Percentiles rank a stretch among this genome's conserved stretches.
Conservation (phyloP, 2,888 invertebrate species). For the Agrochola circellaris region DNA sequence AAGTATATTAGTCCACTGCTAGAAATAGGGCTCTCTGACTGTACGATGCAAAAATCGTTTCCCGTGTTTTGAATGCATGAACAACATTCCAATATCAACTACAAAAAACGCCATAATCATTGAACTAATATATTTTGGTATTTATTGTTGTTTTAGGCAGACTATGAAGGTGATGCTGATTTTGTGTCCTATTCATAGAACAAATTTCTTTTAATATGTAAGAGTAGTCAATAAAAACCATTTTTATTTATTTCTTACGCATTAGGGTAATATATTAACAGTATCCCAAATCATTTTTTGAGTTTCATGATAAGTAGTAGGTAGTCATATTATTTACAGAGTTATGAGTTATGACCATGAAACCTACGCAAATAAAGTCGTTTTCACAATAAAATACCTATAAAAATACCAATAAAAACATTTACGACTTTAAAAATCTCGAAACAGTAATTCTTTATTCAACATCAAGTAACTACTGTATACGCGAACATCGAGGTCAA, state of each 20-base stretch:
- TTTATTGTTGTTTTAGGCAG: background rate
- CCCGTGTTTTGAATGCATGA: background rate
- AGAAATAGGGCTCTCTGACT: background rate
- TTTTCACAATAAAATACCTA: conserved; percentile 14
- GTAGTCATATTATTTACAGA: background rate
- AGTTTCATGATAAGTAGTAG: no score
- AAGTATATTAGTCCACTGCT: background rate
- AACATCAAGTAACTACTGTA: conserved; percentile 14
- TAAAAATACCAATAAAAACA: conserved; percentile 36
- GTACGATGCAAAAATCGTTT: background rate
- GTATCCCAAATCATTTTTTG: background rate
- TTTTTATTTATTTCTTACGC: no score
- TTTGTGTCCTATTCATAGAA: background rate
- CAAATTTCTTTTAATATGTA: background rate
- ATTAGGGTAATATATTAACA: background rate
- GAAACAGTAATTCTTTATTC: conserved; percentile 10
- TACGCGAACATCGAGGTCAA: background rate
- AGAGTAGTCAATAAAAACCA: background rate
- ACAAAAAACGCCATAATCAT: background rate
- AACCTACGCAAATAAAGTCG: conserved; percentile 9
- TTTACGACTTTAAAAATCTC: conserved; percentile 41
- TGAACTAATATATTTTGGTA: background rate
- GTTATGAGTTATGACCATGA: background rate
- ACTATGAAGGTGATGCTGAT: background rate
- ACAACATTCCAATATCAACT: background rate